A percentile compares a stretch with the other conserved stretches of the same genome.
phyloP scores from a whole-genome alignment of 1,140 invertebrate species.

The Drosophila tristis region DNA sequence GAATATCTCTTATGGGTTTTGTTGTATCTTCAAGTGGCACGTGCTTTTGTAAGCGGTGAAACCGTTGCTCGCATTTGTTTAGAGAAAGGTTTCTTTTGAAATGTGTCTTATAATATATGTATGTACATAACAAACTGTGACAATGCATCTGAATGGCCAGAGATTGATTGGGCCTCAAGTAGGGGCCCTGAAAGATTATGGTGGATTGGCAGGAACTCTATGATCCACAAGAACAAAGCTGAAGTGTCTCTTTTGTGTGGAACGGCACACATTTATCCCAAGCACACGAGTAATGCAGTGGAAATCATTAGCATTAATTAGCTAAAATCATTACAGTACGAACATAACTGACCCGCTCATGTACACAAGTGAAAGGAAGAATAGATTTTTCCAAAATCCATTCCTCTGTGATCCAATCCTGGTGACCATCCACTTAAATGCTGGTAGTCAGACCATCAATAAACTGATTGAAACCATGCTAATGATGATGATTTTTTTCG shows the following conservation, averaged over 20 bases:
- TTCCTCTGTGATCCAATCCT: slow-evolving; percentile 36
- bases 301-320: slow-evolving; percentile 74
- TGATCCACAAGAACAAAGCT: too few relatives aligned
- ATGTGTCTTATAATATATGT: slow-evolving; percentile 43
- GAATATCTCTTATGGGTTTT: slow-evolving; percentile 30
- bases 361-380: slow-evolving; percentile 1
- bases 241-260: too few relatives aligned
- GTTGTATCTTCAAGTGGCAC: slow-evolving; percentile 72
- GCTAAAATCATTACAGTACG: slow-evolving; percentile 52
- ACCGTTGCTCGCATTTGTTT: slow-evolving; percentile 75
- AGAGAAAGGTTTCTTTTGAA: slow-evolving; percentile 74
- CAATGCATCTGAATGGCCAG: slow-evolving; percentile 51
- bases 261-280: neutral
- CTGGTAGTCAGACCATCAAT: slow-evolving; percentile 75
- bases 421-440: slow-evolving; percentile 50
- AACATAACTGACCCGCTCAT: slow-evolving; percentile 67
- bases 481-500: slow-evolving; percentile 68
- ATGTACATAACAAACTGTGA: slow-evolving; percentile 57
- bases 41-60: slow-evolving; percentile 75
- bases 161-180: slow-evolving; percentile 75
- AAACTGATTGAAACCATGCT: slow-evolving; percentile 77
- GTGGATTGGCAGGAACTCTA: slow-evolving; percentile 29
- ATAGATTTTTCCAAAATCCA: neutral
- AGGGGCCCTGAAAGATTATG: slow-evolving; percentile 25
- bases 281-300: neutral